Conservation (phyloP, 2,888 invertebrate genomes). For the Archaeoteleia sp. region DNA sequence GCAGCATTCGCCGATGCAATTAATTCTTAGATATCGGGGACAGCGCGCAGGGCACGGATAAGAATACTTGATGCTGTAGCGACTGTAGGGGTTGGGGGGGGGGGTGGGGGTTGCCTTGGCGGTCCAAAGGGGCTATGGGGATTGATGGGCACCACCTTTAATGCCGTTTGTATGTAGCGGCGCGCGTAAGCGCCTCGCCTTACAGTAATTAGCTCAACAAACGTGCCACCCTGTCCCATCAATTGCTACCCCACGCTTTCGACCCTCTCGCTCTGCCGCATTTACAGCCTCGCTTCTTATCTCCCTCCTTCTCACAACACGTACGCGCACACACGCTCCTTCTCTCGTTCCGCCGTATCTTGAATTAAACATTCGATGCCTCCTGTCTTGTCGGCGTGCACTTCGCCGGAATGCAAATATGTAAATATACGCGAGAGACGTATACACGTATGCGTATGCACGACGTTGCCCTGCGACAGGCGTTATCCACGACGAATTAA, state of each 20-base stretch:
- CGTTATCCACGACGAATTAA: slow-evolving; percentile 68
- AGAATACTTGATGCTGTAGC: slow-evolving; percentile 9
- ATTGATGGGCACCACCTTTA: slow-evolving; percentile 70
- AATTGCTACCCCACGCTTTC: slow-evolving; percentile 72
- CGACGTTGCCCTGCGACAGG: slow-evolving; percentile 38
- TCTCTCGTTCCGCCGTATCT: slow-evolving; percentile 63
- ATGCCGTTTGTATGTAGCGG: slow-evolving; percentile 75
- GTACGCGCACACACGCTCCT: slow-evolving; percentile 40
- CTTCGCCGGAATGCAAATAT: slow-evolving; percentile 70
- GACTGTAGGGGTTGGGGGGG: neutral
- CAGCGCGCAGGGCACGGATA: slow-evolving; percentile 28
- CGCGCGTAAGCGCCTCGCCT: slow-evolving; percentile 74
- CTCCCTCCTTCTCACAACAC: slow-evolving; percentile 41
- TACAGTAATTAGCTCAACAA: slow-evolving; percentile 75
- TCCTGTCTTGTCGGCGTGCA: slow-evolving; percentile 72
- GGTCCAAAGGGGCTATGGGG: slow-evolving; percentile 46
- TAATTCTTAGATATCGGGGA: slow-evolving; percentile 51
- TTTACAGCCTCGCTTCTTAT: slow-evolving; percentile 41
- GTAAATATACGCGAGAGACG: slow-evolving; percentile 57
- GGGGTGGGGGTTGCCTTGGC: slow-evolving; percentile 37
- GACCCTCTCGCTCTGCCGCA: slow-evolving; percentile 51
- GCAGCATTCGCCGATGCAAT: slow-evolving; percentile 27
- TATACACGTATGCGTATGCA: slow-evolving; percentile 40
- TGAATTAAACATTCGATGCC: slow-evolving; percentile 74
- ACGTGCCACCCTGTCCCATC: slow-evolving; percentile 74